Base-by-base conservation (phyloP, 2,888 invertebrate genomes). In the Iphiclides podalirius region DNA sequence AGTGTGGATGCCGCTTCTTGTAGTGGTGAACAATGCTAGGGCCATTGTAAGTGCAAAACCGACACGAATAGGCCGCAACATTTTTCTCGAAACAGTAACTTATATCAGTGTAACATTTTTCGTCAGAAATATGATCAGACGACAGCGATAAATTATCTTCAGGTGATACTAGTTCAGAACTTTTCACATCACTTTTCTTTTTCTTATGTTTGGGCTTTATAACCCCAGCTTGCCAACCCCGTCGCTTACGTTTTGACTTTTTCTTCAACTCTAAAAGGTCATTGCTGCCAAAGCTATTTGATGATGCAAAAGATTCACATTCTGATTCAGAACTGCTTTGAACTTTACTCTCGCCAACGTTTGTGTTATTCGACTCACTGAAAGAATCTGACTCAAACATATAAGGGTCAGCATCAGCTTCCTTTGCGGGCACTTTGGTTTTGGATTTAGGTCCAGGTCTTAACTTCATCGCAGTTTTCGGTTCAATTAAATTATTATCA, bases 11-110 rank as follows among this genome's bases (percentile, higher is more conserved):
- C 31, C 75, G 67, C n/a, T 78, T 76, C 59, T 90, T 90, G 61
- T 93, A 94, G 79, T 94, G 94, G 31, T 88, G 81, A 0, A 93
- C 91, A 33, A 94, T 92, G 47, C 90, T 89, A 54, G 81, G 85
- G 0, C 93, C 92, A 12, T 62, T 72, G 59, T 89, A 93, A 0
- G 67, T 53, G 65, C 94, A 94, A 8, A 93, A 67, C 52, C 92
- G 89, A 63, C 94, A 94, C 8, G 80, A 71, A 57, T 90, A 90
- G 20, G 65, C 70, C 1, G 61, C 64, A 11, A 75, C 64, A 35
- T 73, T 72, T 57, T 78, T 76, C 34, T 65, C 60, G 59, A 87
- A 87, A 54, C 85, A 89, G 58, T 90, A 89, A 4, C 65, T 63
- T 58, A 73, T 81, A 55, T 90, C 88, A 7, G 75, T 81, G 45